These are phyloP conservation scores for Platycercus adscitus DNA, from an alignment of 2,113 vertebrate species.

Conservation along the genomic window DNA sequence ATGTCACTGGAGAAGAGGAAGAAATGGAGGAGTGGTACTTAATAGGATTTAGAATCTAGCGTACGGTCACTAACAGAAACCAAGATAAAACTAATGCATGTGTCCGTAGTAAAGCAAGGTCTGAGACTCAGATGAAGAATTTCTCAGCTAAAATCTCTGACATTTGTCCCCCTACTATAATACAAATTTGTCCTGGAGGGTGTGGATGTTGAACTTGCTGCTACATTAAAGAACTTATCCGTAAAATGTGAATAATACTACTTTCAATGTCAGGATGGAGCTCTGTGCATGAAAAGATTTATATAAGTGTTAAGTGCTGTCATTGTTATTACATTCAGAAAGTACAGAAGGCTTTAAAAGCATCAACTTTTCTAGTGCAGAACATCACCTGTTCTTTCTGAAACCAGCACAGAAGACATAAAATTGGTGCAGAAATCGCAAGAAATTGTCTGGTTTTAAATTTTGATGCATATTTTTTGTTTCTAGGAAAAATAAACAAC, in stretches of 20 bases:
- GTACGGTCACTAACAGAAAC: not conserved
- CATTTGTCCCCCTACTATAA: not conserved
- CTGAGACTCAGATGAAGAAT: not conserved
- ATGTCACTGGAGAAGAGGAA: not conserved
- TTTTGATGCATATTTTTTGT: not conserved
- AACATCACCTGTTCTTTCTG: not conserved
- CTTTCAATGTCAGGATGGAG: not conserved
- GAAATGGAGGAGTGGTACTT: not conserved
- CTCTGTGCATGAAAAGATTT: conserved; percentile 2
- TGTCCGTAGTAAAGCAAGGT: not conserved
- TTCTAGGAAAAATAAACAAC: conserved; percentile 22
- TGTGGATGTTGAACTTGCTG: not conserved
- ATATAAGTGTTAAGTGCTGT: not conserved
- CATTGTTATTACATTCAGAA: conserved; percentile 20
- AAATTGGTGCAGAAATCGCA: conserved; percentile 10
- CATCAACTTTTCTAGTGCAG: conserved; percentile 9
- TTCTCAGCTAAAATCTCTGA: not conserved
- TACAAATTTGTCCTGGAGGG: not conserved
- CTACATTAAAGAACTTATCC: not conserved
- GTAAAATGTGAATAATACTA: conserved; percentile 2
- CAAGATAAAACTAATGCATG: not conserved
- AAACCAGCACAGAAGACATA: not conserved
- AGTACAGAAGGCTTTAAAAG: conserved; percentile 30
- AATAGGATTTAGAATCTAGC: not conserved
- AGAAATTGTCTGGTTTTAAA: conserved; percentile 5